A percentile compares a stretch with the other conserved stretches of the same genome.
phyloP scores from a whole-genome alignment of 2,888 invertebrate genomes.

The Adelphocoris suturalis region DNA sequence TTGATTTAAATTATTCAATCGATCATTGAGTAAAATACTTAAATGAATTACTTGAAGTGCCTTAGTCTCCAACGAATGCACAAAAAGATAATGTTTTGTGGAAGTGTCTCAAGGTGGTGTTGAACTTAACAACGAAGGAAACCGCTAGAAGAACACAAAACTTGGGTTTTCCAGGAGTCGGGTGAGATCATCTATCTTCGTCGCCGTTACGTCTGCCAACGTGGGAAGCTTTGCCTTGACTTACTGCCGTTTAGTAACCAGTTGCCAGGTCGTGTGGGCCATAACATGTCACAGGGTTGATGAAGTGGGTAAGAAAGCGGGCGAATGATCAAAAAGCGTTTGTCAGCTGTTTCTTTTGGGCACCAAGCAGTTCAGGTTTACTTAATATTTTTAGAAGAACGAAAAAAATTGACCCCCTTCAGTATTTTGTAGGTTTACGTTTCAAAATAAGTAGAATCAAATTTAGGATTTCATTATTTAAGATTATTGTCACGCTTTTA shows the following conservation, averaged over 20 bases:
- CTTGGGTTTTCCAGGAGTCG: background rate
- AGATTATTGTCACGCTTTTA: no score
- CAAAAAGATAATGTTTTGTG: background rate
- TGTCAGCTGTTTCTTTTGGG: background rate
- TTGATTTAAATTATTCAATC: no score
- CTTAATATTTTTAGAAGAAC: no score
- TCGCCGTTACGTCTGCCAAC: background rate
- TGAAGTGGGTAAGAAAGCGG: slow-evolving; percentile 9
- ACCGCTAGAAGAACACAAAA: background rate
- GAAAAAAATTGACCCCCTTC: no score
- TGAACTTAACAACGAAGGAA: background rate
- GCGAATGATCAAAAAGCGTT: slow-evolving; percentile 12
- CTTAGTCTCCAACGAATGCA: background rate
- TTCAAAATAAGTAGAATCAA: no score
- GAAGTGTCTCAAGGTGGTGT: background rate
- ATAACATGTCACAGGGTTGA: slow-evolving; percentile 28
- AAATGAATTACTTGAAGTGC: no score
- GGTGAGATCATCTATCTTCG: background rate
- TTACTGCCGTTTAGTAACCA: slow-evolving; percentile 39
- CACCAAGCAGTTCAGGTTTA: background rate
- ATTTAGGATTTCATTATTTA: no score
- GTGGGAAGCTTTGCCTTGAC: background rate
- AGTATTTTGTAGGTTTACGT: no score
- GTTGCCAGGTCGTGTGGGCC: slow-evolving; percentile 15
- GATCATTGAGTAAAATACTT: no score